Evolutionary conservation across 2,797 vertebrate genomes (phyloP).

Genomic region (Silurus lanzhouensis): DNA sequence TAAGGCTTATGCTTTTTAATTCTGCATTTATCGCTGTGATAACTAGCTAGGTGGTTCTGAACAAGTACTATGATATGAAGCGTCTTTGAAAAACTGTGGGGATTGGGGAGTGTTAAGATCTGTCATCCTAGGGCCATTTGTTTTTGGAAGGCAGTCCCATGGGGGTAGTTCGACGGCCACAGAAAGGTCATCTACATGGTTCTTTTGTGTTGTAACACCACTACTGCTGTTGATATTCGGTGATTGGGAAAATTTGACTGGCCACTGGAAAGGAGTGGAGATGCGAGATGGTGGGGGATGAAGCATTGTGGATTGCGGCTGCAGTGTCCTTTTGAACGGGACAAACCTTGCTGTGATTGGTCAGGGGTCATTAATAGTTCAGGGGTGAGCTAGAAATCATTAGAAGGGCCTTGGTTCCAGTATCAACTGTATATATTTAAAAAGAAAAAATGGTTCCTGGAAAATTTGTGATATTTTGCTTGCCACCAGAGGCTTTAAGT

Average conservation of each 20-base stretch:
- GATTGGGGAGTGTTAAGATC: not conserved
- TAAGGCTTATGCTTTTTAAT: not conserved
- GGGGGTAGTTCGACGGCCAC: slow-evolving; percentile 3
- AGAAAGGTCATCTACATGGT: slow-evolving; percentile 22
- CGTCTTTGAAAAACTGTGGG: no score
- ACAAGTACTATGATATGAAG: not conserved
- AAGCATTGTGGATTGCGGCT: slow-evolving; percentile 51
- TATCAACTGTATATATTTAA: not conserved
- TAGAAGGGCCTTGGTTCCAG: not conserved
- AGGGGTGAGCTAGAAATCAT: not conserved
- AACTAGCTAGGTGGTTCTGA: no score
- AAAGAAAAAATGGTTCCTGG: not conserved
- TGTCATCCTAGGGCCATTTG: not conserved
- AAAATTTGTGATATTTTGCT: not conserved
- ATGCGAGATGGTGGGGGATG: not conserved
- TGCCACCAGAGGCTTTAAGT: not conserved
- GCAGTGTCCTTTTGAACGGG: slow-evolving; percentile 58
- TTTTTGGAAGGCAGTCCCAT: slow-evolving; percentile 19
- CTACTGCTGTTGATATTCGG: slow-evolving; percentile 4
- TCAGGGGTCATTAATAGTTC: not conserved
- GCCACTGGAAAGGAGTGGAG: not conserved
- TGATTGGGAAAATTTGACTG: not conserved
- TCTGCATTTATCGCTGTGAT: not conserved
- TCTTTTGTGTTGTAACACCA: slow-evolving; percentile 18
- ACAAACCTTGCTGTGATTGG: not conserved